These are phyloP conservation scores for Neomorphus geoffroyi DNA, from an alignment of 2,797 vertebrate species.

Conservation along the genomic window DNA sequence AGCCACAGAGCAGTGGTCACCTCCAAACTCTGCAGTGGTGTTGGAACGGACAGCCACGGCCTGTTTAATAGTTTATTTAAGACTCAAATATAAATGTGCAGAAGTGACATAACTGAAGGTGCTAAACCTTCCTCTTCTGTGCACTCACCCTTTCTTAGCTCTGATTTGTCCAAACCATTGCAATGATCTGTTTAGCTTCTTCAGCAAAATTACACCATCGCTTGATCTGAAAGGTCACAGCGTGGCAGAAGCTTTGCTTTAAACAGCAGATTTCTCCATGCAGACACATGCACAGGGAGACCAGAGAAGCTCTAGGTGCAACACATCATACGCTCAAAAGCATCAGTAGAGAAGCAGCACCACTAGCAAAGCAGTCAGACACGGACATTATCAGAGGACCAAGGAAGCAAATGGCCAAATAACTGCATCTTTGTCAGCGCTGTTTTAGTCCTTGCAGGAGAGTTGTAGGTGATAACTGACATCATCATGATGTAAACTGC, in stretches of 20 bases:
- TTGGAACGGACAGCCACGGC: background rate
- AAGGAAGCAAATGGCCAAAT: background rate
- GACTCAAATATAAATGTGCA: background rate
- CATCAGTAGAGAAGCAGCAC: background rate
- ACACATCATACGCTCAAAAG: background rate
- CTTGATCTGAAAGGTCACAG: background rate
- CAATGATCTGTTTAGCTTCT: background rate
- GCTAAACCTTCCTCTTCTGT: background rate
- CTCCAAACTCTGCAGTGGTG: background rate
- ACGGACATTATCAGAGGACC: background rate
- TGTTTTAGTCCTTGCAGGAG: background rate
- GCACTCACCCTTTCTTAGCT: background rate
- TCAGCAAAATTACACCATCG: background rate
- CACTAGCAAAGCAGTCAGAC: background rate
- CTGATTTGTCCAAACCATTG: accelerated
- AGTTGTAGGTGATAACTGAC: slow-evolving; percentile 17
- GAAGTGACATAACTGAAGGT: background rate
- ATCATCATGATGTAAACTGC: background rate
- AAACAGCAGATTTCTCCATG: background rate
- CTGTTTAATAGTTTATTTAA: background rate
- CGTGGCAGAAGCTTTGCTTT: accelerated
- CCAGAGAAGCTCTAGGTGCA: accelerated
- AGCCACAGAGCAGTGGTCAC: background rate
- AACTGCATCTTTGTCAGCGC: background rate
- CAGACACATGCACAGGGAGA: accelerated